These are phyloP conservation scores for Caenorhabditis auriculariae DNA, from an alignment of 2,888 invertebrate species.

Conservation along the genomic window DNA sequence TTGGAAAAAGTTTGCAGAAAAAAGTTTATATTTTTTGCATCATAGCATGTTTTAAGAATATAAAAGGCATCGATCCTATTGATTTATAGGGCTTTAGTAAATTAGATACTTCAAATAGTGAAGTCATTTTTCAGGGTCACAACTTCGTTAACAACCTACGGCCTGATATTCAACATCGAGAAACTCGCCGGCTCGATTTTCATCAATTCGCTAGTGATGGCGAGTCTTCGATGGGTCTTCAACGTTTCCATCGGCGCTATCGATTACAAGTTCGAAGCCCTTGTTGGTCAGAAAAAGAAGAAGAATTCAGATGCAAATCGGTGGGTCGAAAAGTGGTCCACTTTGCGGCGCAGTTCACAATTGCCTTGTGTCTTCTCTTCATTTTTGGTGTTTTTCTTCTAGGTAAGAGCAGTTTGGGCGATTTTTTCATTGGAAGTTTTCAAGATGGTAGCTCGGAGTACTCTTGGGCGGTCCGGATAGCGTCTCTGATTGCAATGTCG, in stretches of 20 bases:
- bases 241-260: slow-evolving; percentile 31
- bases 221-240: slow-evolving; percentile 40
- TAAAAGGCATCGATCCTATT: too few relatives aligned
- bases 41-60: too few relatives aligned
- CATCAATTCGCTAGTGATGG: slow-evolving; percentile 36
- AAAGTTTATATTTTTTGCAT: too few relatives aligned
- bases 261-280: slow-evolving; percentile 28
- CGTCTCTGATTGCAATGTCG: too few relatives aligned
- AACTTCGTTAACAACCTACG: slow-evolving; percentile 43
- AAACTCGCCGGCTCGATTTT: slow-evolving; percentile 43
- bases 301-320: slow-evolving; percentile 7
- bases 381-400: slow-evolving; percentile 8
- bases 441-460: too few relatives aligned
- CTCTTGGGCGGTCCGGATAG: slow-evolving; percentile 8
- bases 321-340: slow-evolving; percentile 15
- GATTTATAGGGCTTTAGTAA: too few relatives aligned
- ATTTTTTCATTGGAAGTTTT: too few relatives aligned
- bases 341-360: slow-evolving; percentile 6
- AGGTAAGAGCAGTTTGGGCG: not conserved
- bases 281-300: too few relatives aligned
- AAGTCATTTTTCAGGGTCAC: slow-evolving; percentile 29
- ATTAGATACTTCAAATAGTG: too few relatives aligned
- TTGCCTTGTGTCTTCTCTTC: slow-evolving; percentile 6
- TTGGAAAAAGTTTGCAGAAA: too few relatives aligned
- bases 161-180: slow-evolving; percentile 46